Base-by-base conservation (phyloP, 64 coral and sea anemone species). In the Pocillopora damicornis region DNA sequence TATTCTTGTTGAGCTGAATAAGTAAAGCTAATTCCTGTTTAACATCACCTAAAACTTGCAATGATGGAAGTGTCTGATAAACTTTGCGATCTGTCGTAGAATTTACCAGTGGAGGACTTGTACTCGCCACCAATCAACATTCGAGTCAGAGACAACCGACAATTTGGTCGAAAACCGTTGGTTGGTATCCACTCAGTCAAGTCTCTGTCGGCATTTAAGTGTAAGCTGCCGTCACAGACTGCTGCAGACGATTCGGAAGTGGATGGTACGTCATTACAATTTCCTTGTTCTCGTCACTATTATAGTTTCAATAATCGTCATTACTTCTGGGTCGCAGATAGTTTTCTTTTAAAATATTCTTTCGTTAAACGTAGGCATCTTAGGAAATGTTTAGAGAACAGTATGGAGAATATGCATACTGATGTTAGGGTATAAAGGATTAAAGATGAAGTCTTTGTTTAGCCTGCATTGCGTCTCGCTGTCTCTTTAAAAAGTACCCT, bases 71-170 rank as follows among this genome's bases (percentile, higher is more conserved):
- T 17, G 1, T 63, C 11, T 13, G 25, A 71, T 71, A 71, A 30
- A 67, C 64, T 23, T 25, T 71, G 22, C 20, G 25, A 71, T 79
- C 22, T 64, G 63, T 11, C 84, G 7, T 85, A 96, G 94, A 90
- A 96, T 37, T 75, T 96, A 45, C 91, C 94, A 59, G 88, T 96
- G 1, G 85, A 93, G 18, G 94, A 96, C 15, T 62, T 93, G n/a
- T 96, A 96, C 75, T 86, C 79, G 11, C 94, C 94, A 25, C 94
- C 94, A 88, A 93, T 96, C 82, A 96, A 96, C 84, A 96, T 96
- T 34, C 88, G 92, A 35, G 94, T 96, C 17, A 88, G 91, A 74
- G 94, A 96, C 78, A 96, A 93, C 57, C 88, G 94, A 17, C 68
- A 88, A 15, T 96, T 96, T 88, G 94, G 94, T 64, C 94, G 94